Conservation (phyloP, 1,140 invertebrate genomes). For the Acromyrmex charruanus region DNA sequence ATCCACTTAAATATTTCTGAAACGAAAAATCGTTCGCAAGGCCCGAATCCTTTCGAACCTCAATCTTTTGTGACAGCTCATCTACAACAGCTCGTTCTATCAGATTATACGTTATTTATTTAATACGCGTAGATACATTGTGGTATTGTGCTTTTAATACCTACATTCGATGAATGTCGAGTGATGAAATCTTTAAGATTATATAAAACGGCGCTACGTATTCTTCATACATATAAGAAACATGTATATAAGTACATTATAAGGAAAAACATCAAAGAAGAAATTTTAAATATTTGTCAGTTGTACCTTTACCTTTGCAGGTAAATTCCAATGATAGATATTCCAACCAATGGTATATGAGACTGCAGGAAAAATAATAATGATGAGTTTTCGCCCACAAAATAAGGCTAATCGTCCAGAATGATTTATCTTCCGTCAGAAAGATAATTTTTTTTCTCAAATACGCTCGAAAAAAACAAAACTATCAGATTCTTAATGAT, state of each 20-base stretch:
- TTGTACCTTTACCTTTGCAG: conserved; percentile 9
- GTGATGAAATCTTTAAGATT: conserved; percentile 42
- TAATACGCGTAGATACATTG: conserved; percentile 58
- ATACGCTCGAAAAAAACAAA: neutral
- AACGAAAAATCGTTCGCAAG: conserved; percentile 70
- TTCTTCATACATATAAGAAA: neutral
- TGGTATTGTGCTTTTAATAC: conserved; percentile 67
- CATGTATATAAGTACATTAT: neutral
- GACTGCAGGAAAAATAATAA: neutral
- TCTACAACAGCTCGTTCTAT: conserved; percentile 73
- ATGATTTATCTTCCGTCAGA: conserved; percentile 25
- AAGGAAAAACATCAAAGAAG: neutral
- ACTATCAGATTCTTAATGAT: neutral
- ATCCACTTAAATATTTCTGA: conserved; percentile 83
- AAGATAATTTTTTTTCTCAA: neutral
- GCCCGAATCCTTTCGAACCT: conserved; percentile 72
- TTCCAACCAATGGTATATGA: neutral
- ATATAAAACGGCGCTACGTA: conserved; percentile 28
- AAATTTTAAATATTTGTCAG: conserved; percentile 39
- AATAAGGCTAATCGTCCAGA: conserved; percentile 14
- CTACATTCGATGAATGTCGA: conserved; percentile 19
- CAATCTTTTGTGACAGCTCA: conserved; percentile 79
- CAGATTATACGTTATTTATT: conserved; percentile 80
- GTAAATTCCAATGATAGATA: conserved; percentile 20
- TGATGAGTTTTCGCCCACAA: conserved; percentile 13